Base-by-base conservation (phyloP, 53 echinoderm and acorn worm species). In the Pentamera pediparva region DNA sequence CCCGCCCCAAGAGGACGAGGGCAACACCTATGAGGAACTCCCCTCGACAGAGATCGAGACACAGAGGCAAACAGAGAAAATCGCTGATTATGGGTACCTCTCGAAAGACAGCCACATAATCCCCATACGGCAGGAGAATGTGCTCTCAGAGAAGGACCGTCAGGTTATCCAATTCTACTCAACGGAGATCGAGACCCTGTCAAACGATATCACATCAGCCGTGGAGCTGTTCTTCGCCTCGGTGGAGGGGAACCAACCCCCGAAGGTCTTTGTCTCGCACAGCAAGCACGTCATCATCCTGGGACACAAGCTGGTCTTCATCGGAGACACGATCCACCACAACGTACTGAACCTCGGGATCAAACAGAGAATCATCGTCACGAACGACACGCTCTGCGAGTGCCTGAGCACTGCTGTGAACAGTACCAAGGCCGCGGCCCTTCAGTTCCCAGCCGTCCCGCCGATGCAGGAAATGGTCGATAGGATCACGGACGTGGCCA, bases 391-490 rank as follows among this genome's bases (percentile, higher is more conserved):
- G 45, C 64, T 96, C 57, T 96, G 91, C 37, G 96, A 91, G 2
- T 91, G 91, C 37, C 75, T 96, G 48, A 91, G 91, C 24, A 80
- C 78, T 34, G 87, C 85, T 31, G 96, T 96, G 19, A 90, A 82
- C 55, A 74, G 88, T 75, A 96, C 90, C 64, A 96, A 91, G 76
- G 78, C 85, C 4, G 96, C 96, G 5, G 96, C 96, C 1, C 71
- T 96, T 39, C 90, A 96, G 82, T 96, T 79, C 45, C 96, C 96
- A 41, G 88, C 83, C 0, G 90, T 96, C 9, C 88, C 78, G 17
- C 82, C 88, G 3, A 69, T 96, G 37, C 96, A 96, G 56, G 91
- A 96, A 63, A 96, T 96, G 96, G 96, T 96, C 30, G 91, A 96
- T 56, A 82, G 88, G 49, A 88, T 96, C 61, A 96, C 88, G 0